Evolutionary conservation across 1,140 invertebrate genomes (phyloP).

Genomic region (Akabosia matsudoensis): DNA sequence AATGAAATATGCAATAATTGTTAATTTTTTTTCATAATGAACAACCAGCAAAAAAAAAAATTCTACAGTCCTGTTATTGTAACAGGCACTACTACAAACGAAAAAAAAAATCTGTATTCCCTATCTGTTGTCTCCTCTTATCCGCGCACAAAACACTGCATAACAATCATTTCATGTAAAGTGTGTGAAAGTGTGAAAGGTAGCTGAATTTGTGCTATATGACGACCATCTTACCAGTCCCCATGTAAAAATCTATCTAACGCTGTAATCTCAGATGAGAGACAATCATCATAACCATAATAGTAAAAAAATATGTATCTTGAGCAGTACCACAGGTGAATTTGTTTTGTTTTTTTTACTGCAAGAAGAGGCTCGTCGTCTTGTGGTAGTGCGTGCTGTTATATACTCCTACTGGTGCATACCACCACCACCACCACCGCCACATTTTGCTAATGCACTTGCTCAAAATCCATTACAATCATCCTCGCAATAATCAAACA

Average conservation of each 20-base stretch:
- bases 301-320: neutral
- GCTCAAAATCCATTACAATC: neutral
- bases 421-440: neutral
- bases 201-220: neutral
- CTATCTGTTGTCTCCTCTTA: too few relatives aligned
- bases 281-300: neutral
- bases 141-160: neutral
- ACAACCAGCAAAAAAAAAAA: neutral
- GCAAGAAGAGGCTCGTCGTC: neutral
- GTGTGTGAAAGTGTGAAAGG: conserved; percentile 24
- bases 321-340: neutral
- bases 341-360: too few relatives aligned
- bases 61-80: neutral
- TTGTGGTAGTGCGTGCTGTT: neutral
- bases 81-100: neutral
- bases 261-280: neutral
- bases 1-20: conserved; percentile 13
- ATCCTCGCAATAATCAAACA: neutral
- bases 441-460: conserved; percentile 3
- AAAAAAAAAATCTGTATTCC: neutral
- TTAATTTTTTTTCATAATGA: conserved; percentile 13
- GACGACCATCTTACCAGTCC: too few relatives aligned
- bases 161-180: neutral
- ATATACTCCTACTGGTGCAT: neutral
- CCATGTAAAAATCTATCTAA: neutral